Conservation (phyloP, 1,140 invertebrate species). For the Eumaeus atala region DNA sequence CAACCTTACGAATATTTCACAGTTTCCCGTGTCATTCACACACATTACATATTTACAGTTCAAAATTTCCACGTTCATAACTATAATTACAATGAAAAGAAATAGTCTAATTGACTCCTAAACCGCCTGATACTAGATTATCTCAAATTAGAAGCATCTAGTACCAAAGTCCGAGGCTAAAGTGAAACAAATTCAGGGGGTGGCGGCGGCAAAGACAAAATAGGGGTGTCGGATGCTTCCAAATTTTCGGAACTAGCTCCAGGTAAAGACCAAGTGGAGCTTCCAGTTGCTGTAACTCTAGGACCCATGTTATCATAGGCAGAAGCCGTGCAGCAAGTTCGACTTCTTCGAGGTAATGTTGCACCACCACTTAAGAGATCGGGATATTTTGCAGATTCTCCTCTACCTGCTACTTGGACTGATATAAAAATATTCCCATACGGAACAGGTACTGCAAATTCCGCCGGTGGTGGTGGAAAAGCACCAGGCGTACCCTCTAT, state of each 20-base stretch:
- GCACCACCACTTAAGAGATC: slow-evolving; percentile 72
- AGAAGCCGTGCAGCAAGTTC: slow-evolving; percentile 65
- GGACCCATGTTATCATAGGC: slow-evolving; percentile 93
- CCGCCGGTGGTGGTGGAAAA: slow-evolving; percentile 67
- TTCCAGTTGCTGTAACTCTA: slow-evolving; percentile 88
- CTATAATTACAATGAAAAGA: slow-evolving; percentile 55
- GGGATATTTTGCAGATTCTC: slow-evolving; percentile 78
- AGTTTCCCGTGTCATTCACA: slow-evolving; percentile 59
- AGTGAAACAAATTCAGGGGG: slow-evolving; percentile 67
- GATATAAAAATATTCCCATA: slow-evolving; percentile 73
- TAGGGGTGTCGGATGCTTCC: slow-evolving; percentile 53
- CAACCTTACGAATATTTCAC: slow-evolving; percentile 63
- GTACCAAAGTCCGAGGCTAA: slow-evolving; percentile 67
- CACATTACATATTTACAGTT: slow-evolving; percentile 52
- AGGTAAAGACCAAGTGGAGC: slow-evolving; percentile 86
- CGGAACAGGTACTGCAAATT: slow-evolving; percentile 64
- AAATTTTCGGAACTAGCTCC: slow-evolving; percentile 71
- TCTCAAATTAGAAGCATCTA: slow-evolving; percentile 59
- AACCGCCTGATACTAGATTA: slow-evolving; percentile 59
- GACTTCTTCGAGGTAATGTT: slow-evolving; percentile 50
- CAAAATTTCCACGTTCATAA: slow-evolving; percentile 50
- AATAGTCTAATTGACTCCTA: slow-evolving; percentile 69
- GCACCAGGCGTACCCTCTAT: slow-evolving; percentile 79
- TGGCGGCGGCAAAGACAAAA: slow-evolving; percentile 56
- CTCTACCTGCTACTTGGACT: slow-evolving; percentile 71